Evolutionary conservation across 1,140 invertebrate species (phyloP), one percentile per base, ranked within the genome.

Genomic region (Rhagoletis zephyria): DNA sequence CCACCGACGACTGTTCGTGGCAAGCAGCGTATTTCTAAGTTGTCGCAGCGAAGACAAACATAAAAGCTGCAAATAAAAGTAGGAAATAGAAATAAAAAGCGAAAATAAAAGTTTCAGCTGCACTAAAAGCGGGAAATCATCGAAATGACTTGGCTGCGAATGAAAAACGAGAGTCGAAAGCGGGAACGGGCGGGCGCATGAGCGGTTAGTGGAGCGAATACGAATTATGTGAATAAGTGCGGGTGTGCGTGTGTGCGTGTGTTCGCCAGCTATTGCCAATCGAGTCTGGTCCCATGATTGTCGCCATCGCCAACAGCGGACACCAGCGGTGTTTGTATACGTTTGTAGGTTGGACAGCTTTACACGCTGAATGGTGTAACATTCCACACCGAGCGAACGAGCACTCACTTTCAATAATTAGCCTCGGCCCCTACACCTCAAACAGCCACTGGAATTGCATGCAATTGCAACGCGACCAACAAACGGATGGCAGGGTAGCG

Each of bases 1-100:
- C 30, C 64, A 56, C 16, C 48, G 19, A 42, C 48, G 16, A 14
- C 3, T 6, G 61, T 14, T 63, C 9, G n/a, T 16, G 61, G 61
- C 61, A 14, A 9, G n/a, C 61, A 16, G 7, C 61, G 16, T 14
- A 63, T 7, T 1, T 63, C n/a, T 16, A 63, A 63, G 4, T 1
- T n/a, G 2, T 1, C 61, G 61, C 30, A 30, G 42, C 5, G 42
- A 48, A 48, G 40, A 48, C 9, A 77, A n/a, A 48, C 45, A 48
- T 77, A 16, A 70, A 77, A 77, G 45, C 48, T 14, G 16, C n/a
- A 81, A 81, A 81, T 81, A 56, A 81, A n/a, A 81, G 48, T 56
- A 81, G 3, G n/a, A 56, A 51, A 81, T 56, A 19, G n/a, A 56
- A 51, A 81, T 56, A 19, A 56, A 10, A 81, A 81, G 51, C 14